A percentile compares a stretch with the other conserved stretches of the same genome.
Evolutionary conservation across 2,113 vertebrate species (phyloP).

Genomic region (Syngnathus typhle): DNA sequence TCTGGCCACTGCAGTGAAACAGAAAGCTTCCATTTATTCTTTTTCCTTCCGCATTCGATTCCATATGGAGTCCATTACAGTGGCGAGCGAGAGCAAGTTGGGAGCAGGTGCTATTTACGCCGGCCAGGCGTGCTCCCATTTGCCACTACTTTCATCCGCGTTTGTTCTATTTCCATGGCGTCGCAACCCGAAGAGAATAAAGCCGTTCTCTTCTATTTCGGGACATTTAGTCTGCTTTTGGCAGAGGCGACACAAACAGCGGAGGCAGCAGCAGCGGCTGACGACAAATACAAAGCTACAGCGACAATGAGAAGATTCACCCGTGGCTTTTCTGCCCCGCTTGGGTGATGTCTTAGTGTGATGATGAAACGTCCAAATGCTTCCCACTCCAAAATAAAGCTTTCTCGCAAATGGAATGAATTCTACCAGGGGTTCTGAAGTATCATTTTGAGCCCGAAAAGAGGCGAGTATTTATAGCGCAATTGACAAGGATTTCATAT

Average conservation of each 20-base stretch:
- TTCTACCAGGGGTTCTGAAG: neutral
- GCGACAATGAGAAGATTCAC: neutral
- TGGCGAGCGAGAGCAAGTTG: constrained; percentile 3
- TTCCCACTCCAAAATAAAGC: neutral
- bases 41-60: neutral
- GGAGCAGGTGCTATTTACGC: constrained; percentile 5
- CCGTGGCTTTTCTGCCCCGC: neutral
- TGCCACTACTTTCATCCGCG: neutral
- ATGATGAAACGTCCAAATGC: neutral
- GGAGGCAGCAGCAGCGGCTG: neutral
- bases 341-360: neutral
- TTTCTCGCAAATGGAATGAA: neutral
- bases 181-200: neutral
- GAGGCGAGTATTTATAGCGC: neutral
- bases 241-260: neutral
- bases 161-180: neutral
- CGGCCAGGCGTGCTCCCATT: constrained; percentile 5
- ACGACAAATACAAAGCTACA: no score
- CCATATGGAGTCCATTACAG: constrained; percentile 2
- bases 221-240: constrained; percentile 2
- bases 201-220: constrained; percentile 4
- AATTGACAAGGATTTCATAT: neutral
- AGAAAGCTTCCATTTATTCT: constrained; percentile 10
- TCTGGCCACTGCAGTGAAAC: neutral
- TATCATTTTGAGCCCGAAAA: neutral